Evolutionary conservation across 2,113 vertebrate genomes (phyloP).

Genomic region (Taxidea taxus): DNA sequence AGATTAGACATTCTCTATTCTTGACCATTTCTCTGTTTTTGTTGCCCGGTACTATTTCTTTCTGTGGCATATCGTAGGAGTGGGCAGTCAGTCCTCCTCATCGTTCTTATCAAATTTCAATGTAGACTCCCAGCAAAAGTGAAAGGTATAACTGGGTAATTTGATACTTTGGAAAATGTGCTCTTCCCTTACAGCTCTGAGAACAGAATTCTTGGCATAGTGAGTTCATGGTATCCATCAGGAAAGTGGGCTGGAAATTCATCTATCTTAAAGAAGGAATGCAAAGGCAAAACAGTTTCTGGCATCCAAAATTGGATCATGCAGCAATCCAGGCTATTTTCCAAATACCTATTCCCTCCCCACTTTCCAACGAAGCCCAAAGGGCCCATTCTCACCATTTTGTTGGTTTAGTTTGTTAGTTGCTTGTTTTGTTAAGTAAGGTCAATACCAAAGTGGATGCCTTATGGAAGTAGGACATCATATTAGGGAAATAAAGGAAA

Average conservation of each 20-base stretch:
- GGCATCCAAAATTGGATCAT: not conserved
- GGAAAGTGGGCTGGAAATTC: not conserved
- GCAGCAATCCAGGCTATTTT: not conserved
- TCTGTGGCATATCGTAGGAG: not conserved
- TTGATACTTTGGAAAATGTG: not conserved
- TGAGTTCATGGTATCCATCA: not conserved
- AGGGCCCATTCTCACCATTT: not conserved
- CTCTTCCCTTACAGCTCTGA: not conserved
- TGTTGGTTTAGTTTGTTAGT: not conserved
- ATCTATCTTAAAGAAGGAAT: not conserved
- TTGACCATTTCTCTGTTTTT: not conserved
- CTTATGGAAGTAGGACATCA: not conserved
- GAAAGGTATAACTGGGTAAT: not conserved
- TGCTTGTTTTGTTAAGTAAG: not conserved
- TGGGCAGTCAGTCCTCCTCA: not conserved
- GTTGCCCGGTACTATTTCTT: not conserved
- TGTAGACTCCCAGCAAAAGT: not conserved
- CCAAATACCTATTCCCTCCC: not conserved
- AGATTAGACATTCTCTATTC: slow-evolving; percentile 6
- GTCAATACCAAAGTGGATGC: not conserved
- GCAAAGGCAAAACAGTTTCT: not conserved
- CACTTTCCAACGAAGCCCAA: not conserved
- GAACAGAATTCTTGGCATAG: not conserved
- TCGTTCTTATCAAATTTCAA: not conserved
- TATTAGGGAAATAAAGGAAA: not conserved